Evolutionary conservation across 2,113 vertebrate species (phyloP), one percentile per base, ranked within the genome.

Genomic region (Theristicus caerulescens): DNA sequence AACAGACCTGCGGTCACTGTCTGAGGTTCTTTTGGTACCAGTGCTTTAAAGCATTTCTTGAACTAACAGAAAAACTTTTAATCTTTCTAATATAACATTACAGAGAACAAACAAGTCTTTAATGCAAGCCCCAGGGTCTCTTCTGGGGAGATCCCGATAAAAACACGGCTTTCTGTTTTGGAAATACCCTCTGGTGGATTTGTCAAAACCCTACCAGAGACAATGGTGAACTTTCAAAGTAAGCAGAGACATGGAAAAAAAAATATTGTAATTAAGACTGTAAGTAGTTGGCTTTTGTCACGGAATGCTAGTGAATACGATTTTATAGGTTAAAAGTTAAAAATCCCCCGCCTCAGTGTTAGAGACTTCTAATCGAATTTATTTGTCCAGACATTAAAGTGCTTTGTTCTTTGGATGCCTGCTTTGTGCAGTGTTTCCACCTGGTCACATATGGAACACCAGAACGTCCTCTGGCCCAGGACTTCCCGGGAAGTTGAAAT

Each of bases 111-210:
- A 94, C 91, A 94, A 94, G 89, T 24, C 84, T 95, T 94, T 95
- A 97, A 89, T 94, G 88, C 62, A 72, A 86, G 91, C 93, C 90
- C 70, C 47, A 46, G 87, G 71, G 94, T 94, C 82, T 92, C 92
- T 93, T 95, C 77, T 86, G 93, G 93, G 89, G 95, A 93, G 66
- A 97, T 93, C 91, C 91, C 0, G 91, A 95, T 97, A 97, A 95
- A 97, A 97, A 85, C 88, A 91, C 3, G 3, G 86, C 70, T 94
- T 93, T 93, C 91, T 97, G 96, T 97, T 97, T 97, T 96, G 96
- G 96, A 97, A 97, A 97, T 97, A 95, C 93, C 95, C 96, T 96
- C 88, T 97, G 91, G 97, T 97, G 74, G 58, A 91, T 93, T 92
- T 95, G 95, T 97, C 78, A 90, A 65, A 96, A 65, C 78, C 86